Conservation (phyloP, 2,113 vertebrate genomes). For the Myocastor coypus region DNA sequence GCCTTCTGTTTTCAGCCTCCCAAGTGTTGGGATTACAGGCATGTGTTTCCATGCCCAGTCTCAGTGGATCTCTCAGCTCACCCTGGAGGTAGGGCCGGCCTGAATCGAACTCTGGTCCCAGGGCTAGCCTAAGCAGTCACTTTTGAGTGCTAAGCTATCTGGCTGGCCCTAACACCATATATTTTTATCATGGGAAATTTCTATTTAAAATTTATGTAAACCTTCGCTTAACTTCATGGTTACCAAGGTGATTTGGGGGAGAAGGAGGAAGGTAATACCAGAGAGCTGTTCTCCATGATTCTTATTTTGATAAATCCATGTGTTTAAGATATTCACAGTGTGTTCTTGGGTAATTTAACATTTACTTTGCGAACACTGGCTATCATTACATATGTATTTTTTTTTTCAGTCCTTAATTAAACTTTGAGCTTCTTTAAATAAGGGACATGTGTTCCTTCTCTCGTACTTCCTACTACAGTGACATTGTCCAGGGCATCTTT, state of each 20-base stretch:
- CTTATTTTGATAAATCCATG: not conserved
- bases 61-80: no score
- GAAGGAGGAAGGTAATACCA: not conserved
- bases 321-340: not conserved
- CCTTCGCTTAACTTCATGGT: not conserved
- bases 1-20: no score
- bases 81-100: no score
- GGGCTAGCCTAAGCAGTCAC: no score
- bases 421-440: conserved; percentile 26
- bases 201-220: not conserved
- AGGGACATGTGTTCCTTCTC: not conserved
- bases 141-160: no score
- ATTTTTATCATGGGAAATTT: not conserved
- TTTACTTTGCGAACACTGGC: conserved; percentile 23
- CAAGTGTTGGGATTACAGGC: no score
- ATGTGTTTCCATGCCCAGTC: no score
- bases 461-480: not conserved
- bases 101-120: no score
- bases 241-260: not conserved
- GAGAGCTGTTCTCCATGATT: not conserved
- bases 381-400: not conserved
- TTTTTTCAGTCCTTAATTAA: conserved; percentile 31
- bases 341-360: not conserved
- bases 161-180: not conserved
- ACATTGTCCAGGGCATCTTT: not conserved